Percentiles rank a stretch among this genome's conserved stretches.
Conservation (phyloP, 2,797 vertebrate genomes). For the Spea hammondii region DNA sequence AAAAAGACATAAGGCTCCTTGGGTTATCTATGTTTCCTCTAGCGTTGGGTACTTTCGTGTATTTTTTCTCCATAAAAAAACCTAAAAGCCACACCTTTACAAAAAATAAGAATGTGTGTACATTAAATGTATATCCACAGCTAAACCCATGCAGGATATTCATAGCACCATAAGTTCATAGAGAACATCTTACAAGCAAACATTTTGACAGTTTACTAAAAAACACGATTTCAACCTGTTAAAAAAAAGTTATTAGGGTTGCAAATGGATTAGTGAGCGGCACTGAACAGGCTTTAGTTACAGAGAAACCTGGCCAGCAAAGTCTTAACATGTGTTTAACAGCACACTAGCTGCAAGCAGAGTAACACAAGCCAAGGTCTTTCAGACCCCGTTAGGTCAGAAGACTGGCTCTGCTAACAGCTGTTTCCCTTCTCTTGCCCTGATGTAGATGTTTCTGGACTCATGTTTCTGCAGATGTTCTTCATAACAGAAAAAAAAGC, state of each 20-base stretch:
- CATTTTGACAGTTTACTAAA: too few relatives aligned
- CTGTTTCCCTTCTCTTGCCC: slow-evolving; percentile 57
- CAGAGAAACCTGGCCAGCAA: not conserved
- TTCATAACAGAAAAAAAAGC: slow-evolving; percentile 28
- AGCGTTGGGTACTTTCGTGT: too few relatives aligned
- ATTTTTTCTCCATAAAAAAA: too few relatives aligned
- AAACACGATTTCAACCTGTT: too few relatives aligned
- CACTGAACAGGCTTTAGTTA: slow-evolving; percentile 1
- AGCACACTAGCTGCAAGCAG: slow-evolving; percentile 26
- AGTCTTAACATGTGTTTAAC: slow-evolving; percentile 26
- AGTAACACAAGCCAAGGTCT: slow-evolving; percentile 24
- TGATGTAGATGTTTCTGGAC: slow-evolving; percentile 54
- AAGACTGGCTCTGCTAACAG: slow-evolving; percentile 44
- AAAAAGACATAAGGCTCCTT: too few relatives aligned
- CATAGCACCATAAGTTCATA: too few relatives aligned
- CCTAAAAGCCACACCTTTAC: too few relatives aligned
- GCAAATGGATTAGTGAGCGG: slow-evolving; percentile 12
- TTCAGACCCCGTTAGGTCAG: slow-evolving; percentile 33
- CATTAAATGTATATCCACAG: too few relatives aligned
- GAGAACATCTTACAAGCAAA: too few relatives aligned
- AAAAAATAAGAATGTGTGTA: too few relatives aligned
- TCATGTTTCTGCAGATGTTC: slow-evolving; percentile 52
- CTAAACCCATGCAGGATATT: too few relatives aligned
- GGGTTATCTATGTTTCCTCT: too few relatives aligned
- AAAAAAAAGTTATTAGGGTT: not conserved